Percentiles rank a stretch among this genome's conserved stretches.
Conservation (phyloP, 2,113 vertebrate genomes). For the Atlantisia rogersi region DNA sequence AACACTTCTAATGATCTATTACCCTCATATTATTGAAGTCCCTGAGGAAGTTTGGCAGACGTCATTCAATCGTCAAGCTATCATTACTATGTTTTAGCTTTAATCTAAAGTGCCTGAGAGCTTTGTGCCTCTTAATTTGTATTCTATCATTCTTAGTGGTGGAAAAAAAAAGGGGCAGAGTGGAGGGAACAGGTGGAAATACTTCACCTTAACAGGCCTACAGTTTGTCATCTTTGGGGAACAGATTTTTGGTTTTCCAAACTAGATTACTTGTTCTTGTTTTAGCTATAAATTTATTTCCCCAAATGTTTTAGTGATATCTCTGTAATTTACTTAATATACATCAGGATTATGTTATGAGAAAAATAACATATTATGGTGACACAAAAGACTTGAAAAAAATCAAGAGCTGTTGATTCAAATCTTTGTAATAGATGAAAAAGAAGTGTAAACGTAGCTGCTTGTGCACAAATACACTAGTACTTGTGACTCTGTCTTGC, state of each 20-base stretch:
- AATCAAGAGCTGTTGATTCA: background rate
- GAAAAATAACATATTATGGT: background rate
- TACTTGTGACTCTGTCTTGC: background rate
- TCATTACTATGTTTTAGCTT: conserved; percentile 53
- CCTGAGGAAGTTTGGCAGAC: conserved; percentile 72
- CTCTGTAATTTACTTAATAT: background rate
- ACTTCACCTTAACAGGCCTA: conserved; percentile 44
- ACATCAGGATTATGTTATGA: background rate
- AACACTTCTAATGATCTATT: conserved; percentile 82
- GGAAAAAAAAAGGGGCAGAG: background rate
- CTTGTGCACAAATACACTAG: background rate
- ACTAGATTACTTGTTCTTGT: background rate
- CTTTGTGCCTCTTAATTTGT: conserved; percentile 37
- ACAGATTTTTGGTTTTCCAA: background rate
- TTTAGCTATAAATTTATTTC: background rate
- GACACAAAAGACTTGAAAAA: background rate
- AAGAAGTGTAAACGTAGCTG: background rate
- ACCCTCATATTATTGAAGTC: conserved; percentile 76
- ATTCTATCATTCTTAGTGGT: background rate
- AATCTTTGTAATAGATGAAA: background rate
- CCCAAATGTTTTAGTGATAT: background rate
- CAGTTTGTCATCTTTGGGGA: background rate
- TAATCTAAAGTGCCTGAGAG: conserved; percentile 57
- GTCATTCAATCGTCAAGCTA: conserved; percentile 67
- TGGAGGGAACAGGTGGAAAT: background rate